These are phyloP conservation scores for Lepetodrilus schrolli DNA, from an alignment of 2,888 invertebrate species.

Conservation along the genomic window DNA sequence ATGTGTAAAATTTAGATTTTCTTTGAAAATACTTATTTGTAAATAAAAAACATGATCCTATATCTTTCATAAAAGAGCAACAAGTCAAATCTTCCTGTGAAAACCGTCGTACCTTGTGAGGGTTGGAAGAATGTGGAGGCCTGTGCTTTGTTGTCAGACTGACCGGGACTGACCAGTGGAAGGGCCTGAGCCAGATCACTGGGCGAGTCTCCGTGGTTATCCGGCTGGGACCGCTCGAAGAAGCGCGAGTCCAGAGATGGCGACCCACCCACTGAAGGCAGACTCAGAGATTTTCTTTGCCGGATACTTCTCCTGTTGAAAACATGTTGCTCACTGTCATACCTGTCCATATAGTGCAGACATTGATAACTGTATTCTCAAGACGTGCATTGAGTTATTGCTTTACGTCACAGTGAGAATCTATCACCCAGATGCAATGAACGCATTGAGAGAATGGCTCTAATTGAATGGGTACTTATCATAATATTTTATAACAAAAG, in stretches of 20 bases:
- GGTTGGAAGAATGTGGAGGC: not conserved
- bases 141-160: not conserved
- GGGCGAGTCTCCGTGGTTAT: constrained; percentile 10
- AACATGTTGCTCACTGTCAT: too few relatives aligned
- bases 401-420: not conserved
- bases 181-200: not conserved
- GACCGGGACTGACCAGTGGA: not conserved
- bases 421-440: not conserved
- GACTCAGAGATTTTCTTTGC: constrained; percentile 33
- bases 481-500: too few relatives aligned
- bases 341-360: too few relatives aligned
- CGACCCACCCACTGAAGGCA: not conserved
- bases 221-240: not conserved
- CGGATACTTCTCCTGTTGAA: constrained; percentile 35
- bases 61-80: too few relatives aligned
- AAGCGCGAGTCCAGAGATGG: not conserved
- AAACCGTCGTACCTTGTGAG: not conserved
- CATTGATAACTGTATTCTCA: too few relatives aligned
- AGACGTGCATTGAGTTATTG: not conserved
- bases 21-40: too few relatives aligned
- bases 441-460: too few relatives aligned
- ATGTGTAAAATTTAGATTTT: too few relatives aligned
- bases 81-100: too few relatives aligned
- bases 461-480: too few relatives aligned
- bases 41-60: too few relatives aligned